These are phyloP conservation scores for Lepilemur ruficaudatus DNA, from an alignment of 2,797 vertebrate genomes.

Conservation along the genomic window DNA sequence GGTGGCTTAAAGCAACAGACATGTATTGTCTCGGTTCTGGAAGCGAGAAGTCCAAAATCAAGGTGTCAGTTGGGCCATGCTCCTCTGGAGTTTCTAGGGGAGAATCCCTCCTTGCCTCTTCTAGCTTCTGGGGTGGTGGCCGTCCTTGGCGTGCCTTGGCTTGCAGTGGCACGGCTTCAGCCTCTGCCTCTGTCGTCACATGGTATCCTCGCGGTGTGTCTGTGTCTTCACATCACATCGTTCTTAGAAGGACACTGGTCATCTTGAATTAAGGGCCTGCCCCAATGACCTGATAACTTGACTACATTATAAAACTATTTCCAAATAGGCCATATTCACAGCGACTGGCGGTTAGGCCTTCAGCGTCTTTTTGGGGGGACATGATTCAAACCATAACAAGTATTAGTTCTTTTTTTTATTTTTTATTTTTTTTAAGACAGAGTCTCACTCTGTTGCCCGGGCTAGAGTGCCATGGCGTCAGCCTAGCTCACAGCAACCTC, in stretches of 20 bases:
- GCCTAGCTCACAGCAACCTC: too few species aligned
- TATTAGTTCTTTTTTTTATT: too few species aligned
- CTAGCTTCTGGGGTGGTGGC: neutral
- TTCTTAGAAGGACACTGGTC: neutral
- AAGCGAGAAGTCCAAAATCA: neutral
- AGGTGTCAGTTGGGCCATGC: neutral
- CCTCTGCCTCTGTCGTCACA: rapidly evolving
- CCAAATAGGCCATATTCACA: neutral
- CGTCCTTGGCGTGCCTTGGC: neutral
- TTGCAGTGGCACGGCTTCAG: rapidly evolving
- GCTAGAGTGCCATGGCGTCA: too few species aligned
- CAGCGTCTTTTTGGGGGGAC: neutral
- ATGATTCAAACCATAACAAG: neutral
- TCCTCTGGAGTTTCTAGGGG: neutral
- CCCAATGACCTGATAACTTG: neutral
- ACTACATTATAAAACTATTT: neutral
- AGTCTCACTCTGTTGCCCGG: too few species aligned
- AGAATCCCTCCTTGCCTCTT: neutral
- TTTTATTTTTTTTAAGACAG: too few species aligned
- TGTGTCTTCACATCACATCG: neutral
- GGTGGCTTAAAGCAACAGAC: neutral
- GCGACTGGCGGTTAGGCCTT: neutral
- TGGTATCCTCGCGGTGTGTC: neutral
- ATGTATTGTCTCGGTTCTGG: neutral
- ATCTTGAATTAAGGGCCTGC: neutral